Base-by-base conservation (phyloP, 2,888 invertebrate genomes). In the Megastigmus dorsalis region DNA sequence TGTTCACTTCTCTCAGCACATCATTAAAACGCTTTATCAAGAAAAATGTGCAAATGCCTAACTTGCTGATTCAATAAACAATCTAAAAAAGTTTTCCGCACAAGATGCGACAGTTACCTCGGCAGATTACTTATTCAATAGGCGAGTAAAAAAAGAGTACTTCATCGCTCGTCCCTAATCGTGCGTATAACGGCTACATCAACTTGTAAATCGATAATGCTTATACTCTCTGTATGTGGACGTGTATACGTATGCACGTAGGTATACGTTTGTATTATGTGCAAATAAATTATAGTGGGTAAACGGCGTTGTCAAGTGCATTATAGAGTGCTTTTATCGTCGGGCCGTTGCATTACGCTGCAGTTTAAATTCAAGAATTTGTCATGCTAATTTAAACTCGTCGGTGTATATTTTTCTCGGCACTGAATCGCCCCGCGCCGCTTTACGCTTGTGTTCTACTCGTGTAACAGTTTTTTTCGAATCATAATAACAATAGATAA, bases 311-410 rank as follows among this genome's bases (percentile, higher is more conserved):
- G 74, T 70, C 69, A 66, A 70, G 54, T 66, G 54, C 59, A 75
- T 70, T 75, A 70, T 70, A 75, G 68, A 74, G 74, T 63, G 63
- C 63, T 74, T 69, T 74, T 69, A 69, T 74, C 68, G 68, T 63
- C n/a, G 74, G 26, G 30, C 52, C n/a, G 43, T 33, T 54, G 50
- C 65, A 41, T 33, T 65, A 52, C 59, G 41, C 48, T 43, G 48
- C 52, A 70, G 59, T 75, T 75, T 66, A 66, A 66, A 60, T 75
- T 75, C 59, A 70, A 75, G 74, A 75, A 75, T 70, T 70, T 75
- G 74, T 75, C 74, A 66, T 60, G 74, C 66, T 75, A 75, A 75
- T 75, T 75, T 70, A 75, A n/a, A 54, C 65, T 48, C 28, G 48
- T 3, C 7, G 41, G 54, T 13, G 18, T 48, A 41, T 48, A 57